phyloP scores from a whole-genome alignment of 1,140 invertebrate genomes.

The Drosophila pseudoobscura region DNA sequence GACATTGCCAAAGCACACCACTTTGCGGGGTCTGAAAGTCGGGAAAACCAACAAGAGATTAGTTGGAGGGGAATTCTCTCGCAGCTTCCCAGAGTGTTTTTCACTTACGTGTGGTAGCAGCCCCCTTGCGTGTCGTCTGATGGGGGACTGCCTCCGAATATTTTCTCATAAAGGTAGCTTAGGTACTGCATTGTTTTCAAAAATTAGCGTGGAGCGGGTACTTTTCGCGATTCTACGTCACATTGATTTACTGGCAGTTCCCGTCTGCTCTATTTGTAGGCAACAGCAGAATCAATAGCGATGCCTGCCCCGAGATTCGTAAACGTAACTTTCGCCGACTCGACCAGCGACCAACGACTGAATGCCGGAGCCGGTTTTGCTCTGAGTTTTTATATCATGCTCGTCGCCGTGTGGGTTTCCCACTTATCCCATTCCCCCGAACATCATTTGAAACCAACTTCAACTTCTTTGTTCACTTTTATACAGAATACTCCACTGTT shows the following conservation, averaged over 20 bases:
- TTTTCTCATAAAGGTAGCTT: constrained; percentile 65
- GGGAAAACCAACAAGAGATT: background rate
- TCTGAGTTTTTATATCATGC: constrained; percentile 46
- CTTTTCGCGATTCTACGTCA: constrained; percentile 39
- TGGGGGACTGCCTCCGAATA: constrained; percentile 47
- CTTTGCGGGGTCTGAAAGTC: constrained; percentile 64
- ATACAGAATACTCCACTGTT: background rate
- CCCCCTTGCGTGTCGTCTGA: constrained; percentile 37
- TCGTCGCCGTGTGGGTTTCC: constrained; percentile 18
- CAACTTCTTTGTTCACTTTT: constrained; percentile 27
- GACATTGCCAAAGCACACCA: constrained; percentile 79
- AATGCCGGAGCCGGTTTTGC: constrained; percentile 55
- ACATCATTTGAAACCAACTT: constrained; percentile 34
- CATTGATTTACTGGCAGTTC: constrained; percentile 6
- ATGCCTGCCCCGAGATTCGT: constrained; percentile 1
- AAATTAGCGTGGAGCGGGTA: constrained; percentile 34
- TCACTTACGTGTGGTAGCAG: constrained; percentile 51
- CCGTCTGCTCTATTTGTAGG: constrained; percentile 31
- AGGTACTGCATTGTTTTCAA: constrained; percentile 77
- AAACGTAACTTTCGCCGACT: constrained; percentile 43
- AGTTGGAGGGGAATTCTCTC: background rate
- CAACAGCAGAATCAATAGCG: background rate
- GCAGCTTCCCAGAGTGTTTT: constrained; percentile 1
- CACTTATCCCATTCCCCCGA: constrained; percentile 15
- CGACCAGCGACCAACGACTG: constrained; percentile 44